phyloP scores from a whole-genome alignment of 2,113 vertebrate species.

The Nerophis ophidion region DNA sequence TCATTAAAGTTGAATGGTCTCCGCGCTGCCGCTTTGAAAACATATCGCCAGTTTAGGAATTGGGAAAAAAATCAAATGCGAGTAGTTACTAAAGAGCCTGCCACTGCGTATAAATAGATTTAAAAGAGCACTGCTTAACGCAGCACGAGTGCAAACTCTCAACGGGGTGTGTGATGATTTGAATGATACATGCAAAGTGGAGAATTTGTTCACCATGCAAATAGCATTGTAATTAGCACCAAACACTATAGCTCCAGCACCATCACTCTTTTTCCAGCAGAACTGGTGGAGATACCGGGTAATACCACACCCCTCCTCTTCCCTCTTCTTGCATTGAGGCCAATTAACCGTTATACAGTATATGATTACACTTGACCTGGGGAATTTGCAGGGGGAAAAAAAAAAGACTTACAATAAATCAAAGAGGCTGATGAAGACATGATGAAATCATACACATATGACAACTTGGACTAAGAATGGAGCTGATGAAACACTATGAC shows the following conservation, averaged over 20 bases:
- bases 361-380: slow-evolving; percentile 54
- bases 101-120: slow-evolving; percentile 55
- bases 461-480: slow-evolving; percentile 62
- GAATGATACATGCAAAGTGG: slow-evolving; percentile 46
- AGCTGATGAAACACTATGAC: slow-evolving; percentile 68
- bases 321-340: slow-evolving; percentile 47
- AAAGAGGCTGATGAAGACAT: slow-evolving; percentile 64
- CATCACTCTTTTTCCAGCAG: slow-evolving; percentile 23
- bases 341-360: slow-evolving; percentile 52
- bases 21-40: slow-evolving; percentile 14
- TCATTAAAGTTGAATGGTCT: slow-evolving; percentile 60
- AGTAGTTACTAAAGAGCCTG: slow-evolving; percentile 31
- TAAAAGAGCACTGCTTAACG: slow-evolving; percentile 21
- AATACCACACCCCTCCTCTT: slow-evolving; percentile 32
- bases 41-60: slow-evolving; percentile 42
- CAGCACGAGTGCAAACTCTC: slow-evolving; percentile 28
- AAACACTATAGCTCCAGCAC: slow-evolving; percentile 25
- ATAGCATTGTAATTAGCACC: slow-evolving; percentile 48
- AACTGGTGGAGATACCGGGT: slow-evolving; percentile 49
- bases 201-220: slow-evolving; percentile 46
- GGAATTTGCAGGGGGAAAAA: slow-evolving; percentile 49
- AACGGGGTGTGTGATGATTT: slow-evolving; percentile 44
- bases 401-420: slow-evolving; percentile 36
- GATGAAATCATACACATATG: slow-evolving; percentile 68
- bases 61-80: slow-evolving; percentile 25